Percentiles rank a stretch among this genome's conserved stretches.
These are phyloP conservation scores for Pegea sp. DNA, from an alignment of 23 tunicate species.

Conservation along the genomic window DNA sequence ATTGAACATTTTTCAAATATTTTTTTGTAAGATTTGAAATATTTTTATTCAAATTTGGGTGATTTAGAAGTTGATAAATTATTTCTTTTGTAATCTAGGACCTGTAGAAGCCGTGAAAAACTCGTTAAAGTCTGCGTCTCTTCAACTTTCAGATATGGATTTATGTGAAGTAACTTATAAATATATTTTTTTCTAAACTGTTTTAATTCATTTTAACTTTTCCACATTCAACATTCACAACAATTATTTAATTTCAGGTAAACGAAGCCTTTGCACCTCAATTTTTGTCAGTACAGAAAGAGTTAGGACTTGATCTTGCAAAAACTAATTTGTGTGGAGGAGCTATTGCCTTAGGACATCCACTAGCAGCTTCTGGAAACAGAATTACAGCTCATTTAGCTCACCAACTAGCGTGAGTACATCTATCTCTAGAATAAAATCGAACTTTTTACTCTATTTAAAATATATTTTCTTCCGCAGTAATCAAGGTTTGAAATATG, in stretches of 20 bases:
- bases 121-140: conserved; percentile 36
- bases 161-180: conserved; percentile 16
- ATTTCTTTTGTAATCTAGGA: conserved; percentile 15
- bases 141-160: conserved; percentile 62
- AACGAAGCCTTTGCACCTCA: conserved; percentile 99
- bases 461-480: conserved; percentile 7
- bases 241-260: conserved; percentile 19
- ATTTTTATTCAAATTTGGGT: neutral
- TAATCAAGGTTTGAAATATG: conserved; percentile 46
- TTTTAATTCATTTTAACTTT: neutral
- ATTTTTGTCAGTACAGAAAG: conserved; percentile 83
- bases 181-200: neutral
- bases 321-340: conserved; percentile 95
- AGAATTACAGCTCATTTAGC: conserved; percentile 97
- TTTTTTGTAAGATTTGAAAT: neutral
- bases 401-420: conserved; percentile 44
- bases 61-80: neutral
- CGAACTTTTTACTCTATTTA: no score
- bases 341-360: conserved; percentile 99
- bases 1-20: neutral
- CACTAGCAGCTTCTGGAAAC: conserved; percentile 97
- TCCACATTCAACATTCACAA: neutral
- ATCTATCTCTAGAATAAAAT: no score
- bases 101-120: conserved; percentile 67
- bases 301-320: conserved; percentile 77